Conservation (phyloP, 2,797 vertebrate species). For the Xyrichtys novacula region DNA sequence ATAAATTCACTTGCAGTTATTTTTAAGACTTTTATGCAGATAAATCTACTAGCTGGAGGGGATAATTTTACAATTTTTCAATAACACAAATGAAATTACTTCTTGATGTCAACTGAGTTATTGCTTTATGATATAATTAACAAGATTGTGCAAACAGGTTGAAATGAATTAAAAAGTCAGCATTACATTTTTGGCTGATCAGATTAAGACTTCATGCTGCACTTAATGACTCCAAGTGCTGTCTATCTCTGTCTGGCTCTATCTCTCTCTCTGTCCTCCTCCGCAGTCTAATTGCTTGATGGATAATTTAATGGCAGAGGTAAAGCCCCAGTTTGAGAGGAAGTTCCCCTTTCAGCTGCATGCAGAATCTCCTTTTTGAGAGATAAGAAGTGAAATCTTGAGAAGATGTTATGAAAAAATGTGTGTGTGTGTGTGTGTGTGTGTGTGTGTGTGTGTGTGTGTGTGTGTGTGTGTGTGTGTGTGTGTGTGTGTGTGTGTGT, state of each 20-base stretch:
- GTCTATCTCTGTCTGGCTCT: constrained; percentile 13
- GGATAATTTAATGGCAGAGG: constrained; percentile 61
- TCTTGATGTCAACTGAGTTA: neutral
- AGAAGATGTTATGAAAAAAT: neutral
- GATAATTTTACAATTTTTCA: neutral
- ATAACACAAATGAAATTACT: neutral
- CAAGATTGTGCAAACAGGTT: neutral
- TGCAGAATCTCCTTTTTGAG: constrained; percentile 16
- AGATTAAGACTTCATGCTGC: constrained; percentile 6
- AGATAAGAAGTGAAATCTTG: neutral
- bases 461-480: constrained; percentile 21
- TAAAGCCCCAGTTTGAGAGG: constrained; percentile 43
- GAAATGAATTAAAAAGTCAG: neutral
- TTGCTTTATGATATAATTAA: neutral
- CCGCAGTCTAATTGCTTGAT: constrained; percentile 49
- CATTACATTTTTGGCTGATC: neutral
- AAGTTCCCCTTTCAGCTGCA: constrained; percentile 29
- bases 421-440: constrained; percentile 23
- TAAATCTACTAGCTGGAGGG: neutral
- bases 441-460: constrained; percentile 24
- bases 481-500: constrained; percentile 33
- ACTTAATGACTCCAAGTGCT: constrained; percentile 17
- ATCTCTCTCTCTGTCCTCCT: constrained; percentile 1
- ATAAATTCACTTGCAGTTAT: too few relatives aligned
- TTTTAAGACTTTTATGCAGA: too few relatives aligned